Evolutionary conservation across 2,797 vertebrate genomes (phyloP).

Genomic region (Phoeniculus purpureus): DNA sequence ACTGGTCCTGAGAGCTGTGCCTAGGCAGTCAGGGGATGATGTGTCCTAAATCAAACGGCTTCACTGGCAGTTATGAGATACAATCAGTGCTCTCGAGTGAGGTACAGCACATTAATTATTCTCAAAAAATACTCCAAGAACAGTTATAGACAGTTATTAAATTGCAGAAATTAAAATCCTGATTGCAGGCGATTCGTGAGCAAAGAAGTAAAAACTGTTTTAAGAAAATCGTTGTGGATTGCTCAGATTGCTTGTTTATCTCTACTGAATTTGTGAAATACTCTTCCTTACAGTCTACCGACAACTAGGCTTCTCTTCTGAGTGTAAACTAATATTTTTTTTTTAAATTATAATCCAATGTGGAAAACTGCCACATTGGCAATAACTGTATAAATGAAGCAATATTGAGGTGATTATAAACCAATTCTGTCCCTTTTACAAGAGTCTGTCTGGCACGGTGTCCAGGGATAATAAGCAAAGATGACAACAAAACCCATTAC

Average conservation of each 20-base stretch:
- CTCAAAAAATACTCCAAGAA: constrained; percentile 10
- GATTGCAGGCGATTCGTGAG: neutral
- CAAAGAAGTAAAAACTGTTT: constrained; percentile 11
- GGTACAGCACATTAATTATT: neutral
- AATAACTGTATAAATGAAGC: neutral
- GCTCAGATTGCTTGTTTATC: neutral
- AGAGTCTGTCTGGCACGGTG: neutral
- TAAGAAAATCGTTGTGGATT: constrained; percentile 8
- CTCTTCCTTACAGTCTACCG: neutral
- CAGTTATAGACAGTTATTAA: neutral
- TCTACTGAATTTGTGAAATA: neutral
- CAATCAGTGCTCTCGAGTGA: neutral
- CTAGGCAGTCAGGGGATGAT: neutral
- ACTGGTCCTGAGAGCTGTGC: neutral
- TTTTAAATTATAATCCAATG: neutral
- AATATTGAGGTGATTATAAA: neutral
- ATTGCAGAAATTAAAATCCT: constrained; percentile 7
- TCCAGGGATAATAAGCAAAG: neutral
- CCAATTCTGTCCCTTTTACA: neutral
- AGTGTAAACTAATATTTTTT: constrained; percentile 27
- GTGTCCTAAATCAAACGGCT: neutral
- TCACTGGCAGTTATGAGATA: neutral
- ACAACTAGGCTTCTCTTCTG: neutral
- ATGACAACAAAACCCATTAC: neutral
- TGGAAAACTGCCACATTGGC: neutral